phyloP scores from a whole-genome alignment of 2,888 invertebrate genomes.

The Exephanes ischioxanthus region DNA sequence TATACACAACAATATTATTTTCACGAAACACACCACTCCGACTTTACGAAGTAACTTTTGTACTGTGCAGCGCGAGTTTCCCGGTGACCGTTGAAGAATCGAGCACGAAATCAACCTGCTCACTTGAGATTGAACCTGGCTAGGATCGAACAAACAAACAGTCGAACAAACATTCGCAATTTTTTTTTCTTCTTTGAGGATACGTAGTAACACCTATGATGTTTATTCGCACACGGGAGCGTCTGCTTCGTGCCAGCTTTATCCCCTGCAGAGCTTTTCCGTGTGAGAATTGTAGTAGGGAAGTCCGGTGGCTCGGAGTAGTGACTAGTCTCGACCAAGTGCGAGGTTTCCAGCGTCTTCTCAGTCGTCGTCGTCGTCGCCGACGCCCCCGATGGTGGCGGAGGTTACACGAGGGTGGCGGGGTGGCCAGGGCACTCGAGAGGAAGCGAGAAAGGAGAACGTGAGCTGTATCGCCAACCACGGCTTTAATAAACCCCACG shows the following conservation, averaged over 20 bases:
- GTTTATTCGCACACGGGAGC: slow-evolving; percentile 19
- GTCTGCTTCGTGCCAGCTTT: slow-evolving; percentile 8
- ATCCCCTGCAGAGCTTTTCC: slow-evolving; percentile 47
- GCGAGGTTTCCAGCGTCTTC: slow-evolving; percentile 40
- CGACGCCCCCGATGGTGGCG: slow-evolving; percentile 40
- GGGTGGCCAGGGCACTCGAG: slow-evolving; percentile 74
- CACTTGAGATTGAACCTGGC: neutral
- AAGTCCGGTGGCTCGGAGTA: slow-evolving; percentile 42
- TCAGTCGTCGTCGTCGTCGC: slow-evolving; percentile 31
- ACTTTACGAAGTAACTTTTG: neutral
- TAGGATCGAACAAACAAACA: neutral
- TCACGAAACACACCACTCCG: neutral
- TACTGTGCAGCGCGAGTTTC: neutral
- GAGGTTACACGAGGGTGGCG: slow-evolving; percentile 50
- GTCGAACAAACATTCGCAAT: neutral
- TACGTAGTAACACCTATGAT: neutral
- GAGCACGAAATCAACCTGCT: neutral
- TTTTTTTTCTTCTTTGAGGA: neutral
- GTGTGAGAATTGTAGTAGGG: slow-evolving; percentile 47
- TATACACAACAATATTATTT: neutral
- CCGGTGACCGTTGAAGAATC: neutral
- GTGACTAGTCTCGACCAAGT: slow-evolving; percentile 54
- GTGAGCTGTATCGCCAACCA: slow-evolving; percentile 84
- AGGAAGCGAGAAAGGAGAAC: slow-evolving; percentile 76
- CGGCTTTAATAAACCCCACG: slow-evolving; percentile 84